A percentile compares a stretch with the other conserved stretches of the same genome.
Evolutionary conservation across 2,797 vertebrate genomes (phyloP).

Genomic region (Merluccius polli): DNA sequence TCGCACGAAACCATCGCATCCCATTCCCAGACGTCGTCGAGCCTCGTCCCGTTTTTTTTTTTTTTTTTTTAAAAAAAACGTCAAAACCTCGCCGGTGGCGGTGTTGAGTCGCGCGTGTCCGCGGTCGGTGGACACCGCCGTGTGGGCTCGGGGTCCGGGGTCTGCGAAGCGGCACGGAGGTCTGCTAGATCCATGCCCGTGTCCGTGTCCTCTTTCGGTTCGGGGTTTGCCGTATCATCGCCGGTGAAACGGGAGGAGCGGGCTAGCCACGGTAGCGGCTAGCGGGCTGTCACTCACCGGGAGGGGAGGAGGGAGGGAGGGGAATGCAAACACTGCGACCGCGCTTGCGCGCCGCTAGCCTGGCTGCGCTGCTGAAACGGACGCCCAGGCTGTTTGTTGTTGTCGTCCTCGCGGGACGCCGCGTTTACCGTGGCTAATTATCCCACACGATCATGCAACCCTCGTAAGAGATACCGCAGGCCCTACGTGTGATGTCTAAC

Average conservation of each 20-base stretch:
- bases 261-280: conserved; percentile 26
- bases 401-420: background rate
- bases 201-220: conserved; percentile 17
- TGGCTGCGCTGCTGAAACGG: background rate
- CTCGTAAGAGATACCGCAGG: background rate
- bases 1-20: conserved; percentile 62
- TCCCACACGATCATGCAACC: background rate
- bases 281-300: conserved; percentile 54
- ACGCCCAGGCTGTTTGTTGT: background rate
- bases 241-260: conserved; percentile 46
- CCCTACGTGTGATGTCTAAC: background rate
- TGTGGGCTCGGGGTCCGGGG: conserved; percentile 28
- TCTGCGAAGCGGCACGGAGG: conserved; percentile 28
- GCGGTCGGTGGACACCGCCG: conserved; percentile 5
- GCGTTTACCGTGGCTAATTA: background rate
- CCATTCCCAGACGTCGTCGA: conserved; percentile 46
- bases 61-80: too few species aligned
- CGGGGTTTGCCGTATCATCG: conserved; percentile 75
- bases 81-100: too few species aligned
- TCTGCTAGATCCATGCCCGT: conserved; percentile 43
- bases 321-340: conserved; percentile 65
- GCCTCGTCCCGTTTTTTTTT: too few species aligned
- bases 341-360: conserved; percentile 60
- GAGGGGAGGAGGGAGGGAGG: conserved; percentile 15
- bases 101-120: background rate